Evolutionary conservation across 2,113 vertebrate species (phyloP), one percentile per base, ranked within the genome.

Genomic region (Phocoena sinus): DNA sequence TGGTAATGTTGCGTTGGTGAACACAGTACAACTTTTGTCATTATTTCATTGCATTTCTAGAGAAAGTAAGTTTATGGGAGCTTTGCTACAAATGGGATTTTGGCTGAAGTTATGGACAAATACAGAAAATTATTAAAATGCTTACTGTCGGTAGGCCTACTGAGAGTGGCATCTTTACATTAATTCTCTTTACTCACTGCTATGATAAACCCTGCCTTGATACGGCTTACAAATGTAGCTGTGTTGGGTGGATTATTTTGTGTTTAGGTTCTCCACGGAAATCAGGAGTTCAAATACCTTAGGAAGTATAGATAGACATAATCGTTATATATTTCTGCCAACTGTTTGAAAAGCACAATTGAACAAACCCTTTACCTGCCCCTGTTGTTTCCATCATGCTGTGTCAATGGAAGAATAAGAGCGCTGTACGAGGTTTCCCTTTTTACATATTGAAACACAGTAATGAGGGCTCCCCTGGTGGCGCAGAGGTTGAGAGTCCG

Each of bases 81-180:
- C 11, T 80, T 94, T 88, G 14, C 33, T n/a, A 31, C 53, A 83
- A 97, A 93, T 58, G 33, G 25, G 15, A 95, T 77, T 68, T 21
- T 58, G 65, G 94, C 38, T 92, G 56, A 96, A 92, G 13, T 82
- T 95, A 62, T 4, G 87, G 25, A 83, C 89, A 92, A 96, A 95
- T 67, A 95, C n/a, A 94, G 97, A 97, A 97, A 73, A 96, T 77
- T 12, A 95, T 74, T 31, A 50, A 85, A 95, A 97, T 82, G 87
- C 84, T 96, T 68, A 56, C 21, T 84, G 38, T 83, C 86, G 91
- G 91, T 68, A 95, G 95, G 71, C 68, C 47, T 71, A 38, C 68
- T 25, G 50, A 76, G 73, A 92, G n/a, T 0, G 6, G 8, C 73
- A 95, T 92, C 83, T n/a, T 26, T 0, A 4, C 88, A 94, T 84